Conservation (phyloP, 2,113 vertebrate genomes). For the Nannospalax galili region DNA sequence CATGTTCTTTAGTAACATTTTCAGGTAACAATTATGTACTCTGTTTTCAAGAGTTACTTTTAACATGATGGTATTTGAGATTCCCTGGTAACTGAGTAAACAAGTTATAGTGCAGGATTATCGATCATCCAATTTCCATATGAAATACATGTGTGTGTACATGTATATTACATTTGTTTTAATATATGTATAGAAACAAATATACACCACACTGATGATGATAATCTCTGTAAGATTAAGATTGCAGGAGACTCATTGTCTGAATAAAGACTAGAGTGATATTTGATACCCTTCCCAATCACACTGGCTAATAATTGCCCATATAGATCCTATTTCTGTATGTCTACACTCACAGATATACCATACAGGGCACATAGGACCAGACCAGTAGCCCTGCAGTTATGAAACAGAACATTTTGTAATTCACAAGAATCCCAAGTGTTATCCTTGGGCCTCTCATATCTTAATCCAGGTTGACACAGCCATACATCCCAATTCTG, state of each 20-base stretch:
- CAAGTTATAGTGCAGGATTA: constrained; percentile 36
- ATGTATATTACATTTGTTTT: not conserved
- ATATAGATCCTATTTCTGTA: not conserved
- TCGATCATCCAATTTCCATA: not conserved
- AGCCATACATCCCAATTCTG: not conserved
- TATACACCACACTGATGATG: not conserved
- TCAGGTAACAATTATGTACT: constrained; percentile 50
- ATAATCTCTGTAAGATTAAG: not conserved
- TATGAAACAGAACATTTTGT: not conserved
- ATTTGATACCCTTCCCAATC: not conserved
- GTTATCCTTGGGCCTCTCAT: not conserved
- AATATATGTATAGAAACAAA: constrained; percentile 6
- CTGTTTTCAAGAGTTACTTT: constrained; percentile 66
- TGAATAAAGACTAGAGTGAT: constrained; percentile 29
- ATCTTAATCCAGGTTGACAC: not conserved
- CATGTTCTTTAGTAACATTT: constrained; percentile 34
- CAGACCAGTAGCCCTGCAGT: not conserved
- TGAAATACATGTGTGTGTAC: constrained; percentile 31
- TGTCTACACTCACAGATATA: not conserved
- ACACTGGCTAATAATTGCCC: not conserved
- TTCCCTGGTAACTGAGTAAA: constrained; percentile 46
- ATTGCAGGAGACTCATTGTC: not conserved
- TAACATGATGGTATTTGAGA: constrained; percentile 59
- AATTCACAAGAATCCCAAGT: not conserved
- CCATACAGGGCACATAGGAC: not conserved